Percentiles rank a stretch among this genome's conserved stretches.
Conservation (phyloP, 1,140 invertebrate genomes). For the Berghia stephanieae region DNA sequence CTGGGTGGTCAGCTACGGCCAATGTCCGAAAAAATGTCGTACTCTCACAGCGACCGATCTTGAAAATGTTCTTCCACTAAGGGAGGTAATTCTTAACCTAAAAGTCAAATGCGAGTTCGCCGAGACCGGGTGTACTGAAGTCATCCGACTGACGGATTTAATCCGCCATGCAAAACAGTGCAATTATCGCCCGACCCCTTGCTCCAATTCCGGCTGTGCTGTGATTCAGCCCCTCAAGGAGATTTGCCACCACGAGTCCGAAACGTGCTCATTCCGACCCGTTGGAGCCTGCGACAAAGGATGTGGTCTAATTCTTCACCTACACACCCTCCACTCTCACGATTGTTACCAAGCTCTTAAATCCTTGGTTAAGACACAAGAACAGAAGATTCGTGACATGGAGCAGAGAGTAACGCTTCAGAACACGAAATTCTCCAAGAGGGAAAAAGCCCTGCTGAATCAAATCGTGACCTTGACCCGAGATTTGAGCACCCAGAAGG, state of each 20-base stretch:
- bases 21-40: constrained; percentile 45
- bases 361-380: constrained; percentile 38
- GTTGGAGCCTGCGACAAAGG: constrained; percentile 46
- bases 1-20: constrained; percentile 45
- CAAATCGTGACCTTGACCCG: constrained; percentile 40
- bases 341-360: constrained; percentile 44
- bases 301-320: constrained; percentile 42
- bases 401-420: constrained; percentile 38
- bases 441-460: constrained; percentile 42
- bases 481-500: constrained; percentile 37
- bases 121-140: constrained; percentile 38
- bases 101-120: constrained; percentile 46
- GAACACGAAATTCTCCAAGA: constrained; percentile 35
- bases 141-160: constrained; percentile 41
- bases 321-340: constrained; percentile 36
- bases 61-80: constrained; percentile 41
- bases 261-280: constrained; percentile 38
- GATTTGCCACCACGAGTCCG: constrained; percentile 38
- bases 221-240: constrained; percentile 32
- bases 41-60: constrained; percentile 40
- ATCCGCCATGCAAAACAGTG: constrained; percentile 40
- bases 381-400: constrained; percentile 40
- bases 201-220: constrained; percentile 40
- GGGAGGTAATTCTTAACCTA: constrained; percentile 45
- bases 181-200: constrained; percentile 40